A percentile compares a stretch with the other conserved stretches of the same genome.
phyloP scores from a whole-genome alignment of 2,888 invertebrate genomes.

The Chouioia cunea region DNA sequence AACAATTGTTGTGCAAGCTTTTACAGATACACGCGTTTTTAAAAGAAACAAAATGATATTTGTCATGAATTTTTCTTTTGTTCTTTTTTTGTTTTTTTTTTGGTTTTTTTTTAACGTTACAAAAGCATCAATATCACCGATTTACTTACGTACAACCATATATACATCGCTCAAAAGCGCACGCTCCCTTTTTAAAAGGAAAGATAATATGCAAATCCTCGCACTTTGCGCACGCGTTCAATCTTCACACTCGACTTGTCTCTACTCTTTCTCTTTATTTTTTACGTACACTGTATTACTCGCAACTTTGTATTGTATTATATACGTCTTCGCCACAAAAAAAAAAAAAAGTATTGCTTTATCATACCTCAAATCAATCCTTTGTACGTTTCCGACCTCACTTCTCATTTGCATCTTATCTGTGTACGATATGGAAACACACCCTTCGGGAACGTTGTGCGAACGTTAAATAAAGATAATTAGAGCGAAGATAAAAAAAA shows the following conservation, averaged over 20 bases:
- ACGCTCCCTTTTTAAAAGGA: no score
- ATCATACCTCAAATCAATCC: not conserved
- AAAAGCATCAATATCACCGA: no score
- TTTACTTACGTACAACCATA: no score
- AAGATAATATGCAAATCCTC: no score
- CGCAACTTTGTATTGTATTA: not conserved
- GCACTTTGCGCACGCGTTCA: no score
- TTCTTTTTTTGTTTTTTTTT: no score
- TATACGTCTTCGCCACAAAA: not conserved
- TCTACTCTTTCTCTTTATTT: not conserved
- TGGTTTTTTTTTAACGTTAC: no score
- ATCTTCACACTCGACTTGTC: not conserved
- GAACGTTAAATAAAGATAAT: constrained; percentile 41
- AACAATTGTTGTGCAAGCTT: no score
- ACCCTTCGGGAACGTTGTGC: not conserved
- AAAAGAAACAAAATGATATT: no score
- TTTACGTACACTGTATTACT: not conserved
- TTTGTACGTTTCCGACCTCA: constrained; percentile 20
- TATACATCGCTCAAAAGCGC: no score
- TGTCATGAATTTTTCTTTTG: no score
- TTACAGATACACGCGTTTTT: no score
- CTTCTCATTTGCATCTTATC: constrained; percentile 31
- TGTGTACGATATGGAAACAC: not conserved
- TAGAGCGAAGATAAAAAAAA: constrained; percentile 21
- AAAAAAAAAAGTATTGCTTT: not conserved